Percentiles rank a stretch among this genome's conserved stretches.
Conservation (phyloP, 2,797 vertebrate species). For the Paramormyrops hopkinsi region DNA sequence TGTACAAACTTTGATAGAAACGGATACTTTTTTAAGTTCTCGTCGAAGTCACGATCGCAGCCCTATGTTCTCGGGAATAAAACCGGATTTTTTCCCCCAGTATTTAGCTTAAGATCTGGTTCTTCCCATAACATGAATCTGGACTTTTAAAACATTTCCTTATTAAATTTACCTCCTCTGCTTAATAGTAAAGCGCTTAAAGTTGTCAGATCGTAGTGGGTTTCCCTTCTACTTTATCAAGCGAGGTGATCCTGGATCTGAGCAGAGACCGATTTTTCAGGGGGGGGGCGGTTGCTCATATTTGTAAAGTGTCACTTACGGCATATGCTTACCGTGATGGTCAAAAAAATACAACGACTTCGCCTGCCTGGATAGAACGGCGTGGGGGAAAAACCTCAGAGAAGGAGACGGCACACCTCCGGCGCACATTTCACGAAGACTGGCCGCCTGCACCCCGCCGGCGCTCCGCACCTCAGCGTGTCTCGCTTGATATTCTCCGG, state of each 20-base stretch:
- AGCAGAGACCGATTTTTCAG: slow-evolving; percentile 40
- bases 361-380: neutral
- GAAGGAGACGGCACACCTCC: slow-evolving; percentile 8
- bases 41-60: neutral
- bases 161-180: slow-evolving; percentile 40
- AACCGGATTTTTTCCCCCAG: neutral
- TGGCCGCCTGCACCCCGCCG: neutral
- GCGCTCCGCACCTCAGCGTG: slow-evolving; percentile 4
- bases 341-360: neutral
- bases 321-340: slow-evolving; percentile 15
- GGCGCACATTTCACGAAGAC: slow-evolving; percentile 15
- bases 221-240: slow-evolving; percentile 47
- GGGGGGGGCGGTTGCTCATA: slow-evolving; percentile 21
- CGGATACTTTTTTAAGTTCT: neutral
- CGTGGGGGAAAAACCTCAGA: slow-evolving; percentile 7
- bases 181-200: slow-evolving; percentile 26
- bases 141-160: slow-evolving; percentile 23
- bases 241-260: slow-evolving; percentile 7
- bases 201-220: slow-evolving; percentile 13
- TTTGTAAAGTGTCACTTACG: slow-evolving; percentile 24
- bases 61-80: neutral
- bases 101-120: neutral
- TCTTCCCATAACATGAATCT: neutral
- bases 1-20: neutral
- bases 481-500: slow-evolving; percentile 22